These are phyloP conservation scores for Lepeophtheirus salmonis DNA, from an alignment of 1,140 invertebrate species.

Conservation along the genomic window DNA sequence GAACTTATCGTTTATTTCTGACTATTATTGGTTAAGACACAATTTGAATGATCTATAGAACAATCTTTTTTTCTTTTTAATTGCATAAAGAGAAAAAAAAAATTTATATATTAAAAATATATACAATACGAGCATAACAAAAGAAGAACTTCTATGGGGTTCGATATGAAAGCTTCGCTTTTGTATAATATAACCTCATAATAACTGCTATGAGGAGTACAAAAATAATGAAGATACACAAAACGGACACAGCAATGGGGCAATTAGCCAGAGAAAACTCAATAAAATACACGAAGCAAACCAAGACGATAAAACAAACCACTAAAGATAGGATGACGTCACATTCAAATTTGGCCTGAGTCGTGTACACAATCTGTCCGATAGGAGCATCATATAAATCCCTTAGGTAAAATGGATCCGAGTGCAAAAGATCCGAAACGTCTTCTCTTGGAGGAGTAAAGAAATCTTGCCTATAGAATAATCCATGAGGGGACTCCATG, in stretches of 20 bases:
- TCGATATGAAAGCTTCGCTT: not conserved
- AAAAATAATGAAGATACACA: not conserved
- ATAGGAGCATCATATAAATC: not conserved
- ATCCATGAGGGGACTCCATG: not conserved
- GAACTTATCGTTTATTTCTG: too few relatives aligned
- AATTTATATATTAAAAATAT: too few relatives aligned
- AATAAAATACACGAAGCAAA: not conserved
- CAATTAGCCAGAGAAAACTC: not conserved
- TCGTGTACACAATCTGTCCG: not conserved
- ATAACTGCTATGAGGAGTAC: not conserved
- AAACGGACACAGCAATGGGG: not conserved
- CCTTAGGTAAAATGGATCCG: not conserved
- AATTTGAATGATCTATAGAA: too few relatives aligned
- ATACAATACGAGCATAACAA: too few relatives aligned
- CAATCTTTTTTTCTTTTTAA: too few relatives aligned
- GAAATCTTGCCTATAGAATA: not conserved
- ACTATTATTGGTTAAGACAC: too few relatives aligned
- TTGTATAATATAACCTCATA: not conserved
- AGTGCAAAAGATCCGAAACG: not conserved
- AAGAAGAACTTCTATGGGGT: too few relatives aligned
- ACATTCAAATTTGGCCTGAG: not conserved
- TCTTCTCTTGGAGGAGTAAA: not conserved
- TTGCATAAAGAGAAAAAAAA: too few relatives aligned
- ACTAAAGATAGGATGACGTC: not conserved
- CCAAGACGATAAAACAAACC: not conserved